These are phyloP conservation scores for Hyppa rectilinea DNA, from an alignment of 2,888 invertebrate species.

Conservation along the genomic window DNA sequence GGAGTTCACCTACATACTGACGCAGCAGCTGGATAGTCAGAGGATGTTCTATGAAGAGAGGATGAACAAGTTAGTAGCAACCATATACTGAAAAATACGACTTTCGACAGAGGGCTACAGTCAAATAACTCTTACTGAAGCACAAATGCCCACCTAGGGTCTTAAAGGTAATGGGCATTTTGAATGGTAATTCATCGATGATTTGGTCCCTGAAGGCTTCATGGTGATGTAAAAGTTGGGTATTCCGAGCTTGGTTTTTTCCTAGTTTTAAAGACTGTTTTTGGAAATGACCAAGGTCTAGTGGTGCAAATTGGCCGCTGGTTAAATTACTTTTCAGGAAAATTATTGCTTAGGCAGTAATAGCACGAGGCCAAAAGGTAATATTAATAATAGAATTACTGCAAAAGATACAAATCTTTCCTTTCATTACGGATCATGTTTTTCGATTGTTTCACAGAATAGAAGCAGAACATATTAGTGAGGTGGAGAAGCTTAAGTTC, in stretches of 20 bases:
- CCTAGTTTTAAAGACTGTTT: background rate
- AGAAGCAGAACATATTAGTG: slow-evolving; percentile 84
- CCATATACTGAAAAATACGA: background rate
- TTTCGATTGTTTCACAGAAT: slow-evolving; percentile 74
- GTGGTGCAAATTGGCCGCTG: background rate
- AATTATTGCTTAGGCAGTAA: background rate
- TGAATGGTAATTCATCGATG: background rate
- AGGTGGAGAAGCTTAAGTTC: slow-evolving; percentile 90
- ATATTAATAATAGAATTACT: background rate
- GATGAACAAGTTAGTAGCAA: slow-evolving; percentile 75
- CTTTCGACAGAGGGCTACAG: background rate
- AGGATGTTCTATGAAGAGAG: slow-evolving; percentile 97
- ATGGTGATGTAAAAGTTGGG: background rate
- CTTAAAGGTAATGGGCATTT: background rate
- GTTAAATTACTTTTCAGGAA: background rate
- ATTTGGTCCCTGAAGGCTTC: background rate
- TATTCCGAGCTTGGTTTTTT: background rate
- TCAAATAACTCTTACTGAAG: background rate
- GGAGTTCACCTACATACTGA: slow-evolving; percentile 98
- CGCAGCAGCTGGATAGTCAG: slow-evolving; percentile 98
- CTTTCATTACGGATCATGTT: background rate
- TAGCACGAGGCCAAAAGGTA: background rate
- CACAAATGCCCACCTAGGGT: background rate
- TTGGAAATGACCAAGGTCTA: background rate
- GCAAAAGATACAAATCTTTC: background rate